These are phyloP conservation scores for Metallyticus violacea DNA, from an alignment of 2,888 invertebrate genomes.

Conservation along the genomic window DNA sequence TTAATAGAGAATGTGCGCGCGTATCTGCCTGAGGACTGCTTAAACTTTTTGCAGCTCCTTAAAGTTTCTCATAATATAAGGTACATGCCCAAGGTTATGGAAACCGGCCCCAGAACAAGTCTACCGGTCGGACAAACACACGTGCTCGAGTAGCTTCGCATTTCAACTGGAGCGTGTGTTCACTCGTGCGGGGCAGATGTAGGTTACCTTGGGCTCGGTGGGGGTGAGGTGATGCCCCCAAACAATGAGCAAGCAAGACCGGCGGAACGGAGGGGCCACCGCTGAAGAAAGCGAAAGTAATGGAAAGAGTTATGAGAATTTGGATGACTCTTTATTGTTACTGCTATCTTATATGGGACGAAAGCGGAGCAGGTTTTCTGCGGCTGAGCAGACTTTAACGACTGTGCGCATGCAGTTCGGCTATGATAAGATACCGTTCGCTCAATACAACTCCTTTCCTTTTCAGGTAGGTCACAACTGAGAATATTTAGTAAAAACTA, in stretches of 20 bases:
- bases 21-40: neutral
- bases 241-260: neutral
- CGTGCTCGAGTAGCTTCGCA: neutral
- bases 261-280: too few species aligned
- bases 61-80: neutral
- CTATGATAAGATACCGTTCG: neutral
- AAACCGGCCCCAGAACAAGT: too few species aligned
- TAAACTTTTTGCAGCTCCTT: neutral
- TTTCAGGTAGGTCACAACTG: too few species aligned
- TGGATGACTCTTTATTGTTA: neutral
- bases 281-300: constrained; percentile 6
- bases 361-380: neutral
- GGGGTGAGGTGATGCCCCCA: neutral
- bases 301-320: constrained; percentile 5
- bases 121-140: neutral
- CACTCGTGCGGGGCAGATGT: constrained; percentile 20
- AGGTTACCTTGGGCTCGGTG: constrained; percentile 29
- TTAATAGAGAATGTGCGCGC: too few species aligned
- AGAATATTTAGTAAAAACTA: too few species aligned
- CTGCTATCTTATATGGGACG: neutral
- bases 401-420: neutral
- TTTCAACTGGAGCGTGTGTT: constrained; percentile 5
- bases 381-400: neutral
- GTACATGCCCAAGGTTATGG: neutral
- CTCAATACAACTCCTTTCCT: neutral